Base-by-base conservation (phyloP, 2,797 vertebrate species). In the Pangasius krempfi region DNA sequence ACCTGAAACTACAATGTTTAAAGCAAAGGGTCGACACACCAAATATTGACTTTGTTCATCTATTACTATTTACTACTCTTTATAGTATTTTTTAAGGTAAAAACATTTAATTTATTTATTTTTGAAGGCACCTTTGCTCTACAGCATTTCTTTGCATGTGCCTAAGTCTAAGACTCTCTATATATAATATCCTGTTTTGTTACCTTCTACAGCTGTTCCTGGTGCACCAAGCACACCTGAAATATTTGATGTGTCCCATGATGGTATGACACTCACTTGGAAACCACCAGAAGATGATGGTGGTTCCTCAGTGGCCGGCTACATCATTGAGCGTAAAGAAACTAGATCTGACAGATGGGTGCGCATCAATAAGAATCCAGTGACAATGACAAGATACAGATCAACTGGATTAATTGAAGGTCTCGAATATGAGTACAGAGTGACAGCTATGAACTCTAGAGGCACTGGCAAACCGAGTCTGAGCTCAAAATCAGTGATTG, bases 191-290 rank as follows among this genome's bases (percentile, higher is more conserved):
- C 27, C 22, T 86, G 84, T 86, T n/a, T 13, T 50, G 27, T 73
- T 37, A n/a, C 58, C 64, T 62, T 84, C 83, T 80, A 54, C 91
- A 99, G 99, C 97, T 91, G 95, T 98, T 92, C 98, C 99, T 90
- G 97, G 97, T 94, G 96, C 97, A 92, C 97, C 98, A 91, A 97
- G 97, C 93, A 97, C 93, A 89, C 97, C 98, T 89, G 98, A 99
- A 92, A 95, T 99, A 89, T 94, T 99, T 92, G 99, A 99, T 92
- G 93, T 97, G 72, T 98, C 97, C 90, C 98, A 98, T 89, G 99
- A 99, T 88, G 98, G 98, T 88, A 99, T 99, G 98, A 99, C 98
- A 12, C 89, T 99, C 91, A 98, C 97, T 50, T 99, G 99, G 99
- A 96, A 95, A 84, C 94, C 97, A 92, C 99, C 99, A 56, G 98